Conservation (phyloP, 2,888 invertebrate species). For the Nymphalis urticae region DNA sequence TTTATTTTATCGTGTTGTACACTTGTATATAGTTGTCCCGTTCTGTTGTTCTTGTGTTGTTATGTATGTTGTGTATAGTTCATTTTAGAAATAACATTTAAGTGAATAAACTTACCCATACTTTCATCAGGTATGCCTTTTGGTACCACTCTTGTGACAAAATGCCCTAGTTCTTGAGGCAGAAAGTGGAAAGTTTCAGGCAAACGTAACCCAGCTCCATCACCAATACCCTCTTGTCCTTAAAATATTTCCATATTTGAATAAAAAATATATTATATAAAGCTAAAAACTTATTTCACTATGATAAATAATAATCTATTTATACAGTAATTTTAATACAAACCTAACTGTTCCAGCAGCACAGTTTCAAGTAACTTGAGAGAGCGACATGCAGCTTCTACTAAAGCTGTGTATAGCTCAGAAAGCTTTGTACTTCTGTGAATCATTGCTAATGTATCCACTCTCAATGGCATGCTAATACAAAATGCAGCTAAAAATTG, state of each 20-base stretch:
- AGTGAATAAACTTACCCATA: constrained; percentile 79
- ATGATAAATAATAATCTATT: neutral
- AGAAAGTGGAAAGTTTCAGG: constrained; percentile 89
- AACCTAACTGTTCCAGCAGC: constrained; percentile 82
- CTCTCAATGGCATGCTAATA: constrained; percentile 83
- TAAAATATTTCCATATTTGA: too few species aligned
- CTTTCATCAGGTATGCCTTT: constrained; percentile 84
- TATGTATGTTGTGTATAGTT: too few species aligned
- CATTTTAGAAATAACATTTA: neutral
- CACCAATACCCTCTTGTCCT: constrained; percentile 79
- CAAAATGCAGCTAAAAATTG: constrained; percentile 68
- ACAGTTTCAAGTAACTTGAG: constrained; percentile 84
- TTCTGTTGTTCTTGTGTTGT: too few species aligned
- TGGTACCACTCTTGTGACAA: constrained; percentile 88
- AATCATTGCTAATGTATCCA: constrained; percentile 88
- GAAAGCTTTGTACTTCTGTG: constrained; percentile 83
- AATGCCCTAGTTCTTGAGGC: constrained; percentile 87
- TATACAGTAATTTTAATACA: constrained; percentile 13
- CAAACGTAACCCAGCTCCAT: constrained; percentile 75
- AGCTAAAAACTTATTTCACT: too few species aligned
- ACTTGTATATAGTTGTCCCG: too few species aligned
- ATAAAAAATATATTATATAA: too few species aligned
- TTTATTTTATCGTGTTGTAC: too few species aligned
- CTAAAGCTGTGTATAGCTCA: constrained; percentile 86
- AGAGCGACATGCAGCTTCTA: constrained; percentile 88